phyloP scores from a whole-genome alignment of 2,888 invertebrate species.

The Sarcophaga variegata region DNA sequence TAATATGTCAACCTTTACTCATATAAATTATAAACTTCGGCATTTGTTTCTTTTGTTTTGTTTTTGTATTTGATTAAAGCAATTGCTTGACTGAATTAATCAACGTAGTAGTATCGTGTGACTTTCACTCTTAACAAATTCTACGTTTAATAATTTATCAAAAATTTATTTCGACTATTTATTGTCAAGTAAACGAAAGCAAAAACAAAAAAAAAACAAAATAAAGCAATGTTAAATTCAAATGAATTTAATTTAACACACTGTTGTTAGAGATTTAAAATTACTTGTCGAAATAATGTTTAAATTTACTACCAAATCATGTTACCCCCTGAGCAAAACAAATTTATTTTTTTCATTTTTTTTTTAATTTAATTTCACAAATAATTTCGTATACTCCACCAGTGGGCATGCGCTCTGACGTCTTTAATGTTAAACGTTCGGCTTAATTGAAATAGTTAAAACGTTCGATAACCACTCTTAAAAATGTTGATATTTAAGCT shows the following conservation, averaged over 20 bases:
- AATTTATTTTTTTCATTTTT: too few species aligned
- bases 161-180: slow-evolving; percentile 15
- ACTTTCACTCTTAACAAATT: slow-evolving; percentile 49
- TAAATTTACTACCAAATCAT: slow-evolving; percentile 5
- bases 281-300: neutral
- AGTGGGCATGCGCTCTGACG: neutral
- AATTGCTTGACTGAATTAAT: too few species aligned
- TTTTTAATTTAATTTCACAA: neutral
- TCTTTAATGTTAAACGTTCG: neutral
- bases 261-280: neutral
- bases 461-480: slow-evolving; percentile 6
- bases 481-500: slow-evolving; percentile 27
- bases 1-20: too few species aligned
- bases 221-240: neutral
- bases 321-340: neutral
- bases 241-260: slow-evolving; percentile 2
- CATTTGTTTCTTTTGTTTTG: too few species aligned
- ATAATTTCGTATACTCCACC: neutral
- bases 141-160: slow-evolving; percentile 1
- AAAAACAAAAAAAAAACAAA: neutral
- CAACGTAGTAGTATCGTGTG: neutral
- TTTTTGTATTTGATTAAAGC: too few species aligned
- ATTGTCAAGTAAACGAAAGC: neutral
- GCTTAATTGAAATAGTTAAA: slow-evolving; percentile 23
- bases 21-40: too few species aligned